Evolutionary conservation across 2,113 vertebrate species (phyloP).

Genomic region (Merops nubicus): DNA sequence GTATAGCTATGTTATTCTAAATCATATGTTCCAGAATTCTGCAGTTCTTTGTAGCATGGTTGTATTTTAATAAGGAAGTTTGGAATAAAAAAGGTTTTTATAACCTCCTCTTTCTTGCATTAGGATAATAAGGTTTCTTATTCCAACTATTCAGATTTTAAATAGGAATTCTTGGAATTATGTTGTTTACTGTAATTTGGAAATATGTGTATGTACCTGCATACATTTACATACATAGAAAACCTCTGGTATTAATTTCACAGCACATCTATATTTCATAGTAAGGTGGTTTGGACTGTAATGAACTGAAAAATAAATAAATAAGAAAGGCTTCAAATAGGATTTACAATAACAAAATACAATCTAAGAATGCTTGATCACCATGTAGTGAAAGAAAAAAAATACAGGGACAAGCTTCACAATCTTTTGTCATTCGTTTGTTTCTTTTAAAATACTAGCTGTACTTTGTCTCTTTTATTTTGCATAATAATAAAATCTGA

Average conservation of each 20-base stretch:
- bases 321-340: not conserved
- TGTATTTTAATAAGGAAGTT: slow-evolving; percentile 2
- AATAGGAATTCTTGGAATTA: not conserved
- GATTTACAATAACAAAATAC: not conserved
- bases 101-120: not conserved
- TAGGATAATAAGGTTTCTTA: not conserved
- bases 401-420: not conserved
- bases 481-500: slow-evolving; percentile 1
- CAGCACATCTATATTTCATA: not conserved
- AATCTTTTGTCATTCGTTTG: not conserved
- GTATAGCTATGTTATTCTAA: slow-evolving; percentile 14
- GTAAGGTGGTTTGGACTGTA: not conserved
- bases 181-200: not conserved
- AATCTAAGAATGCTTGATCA: not conserved
- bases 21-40: not conserved
- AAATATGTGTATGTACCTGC: not conserved
- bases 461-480: slow-evolving; percentile 11
- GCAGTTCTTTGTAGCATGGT: not conserved
- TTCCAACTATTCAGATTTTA: not conserved
- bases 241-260: not conserved
- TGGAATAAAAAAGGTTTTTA: not conserved
- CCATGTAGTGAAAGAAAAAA: not conserved
- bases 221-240: not conserved
- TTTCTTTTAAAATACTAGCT: not conserved
- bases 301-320: not conserved